These are phyloP conservation scores for Brachirus orientalis DNA, from an alignment of 2,113 vertebrate species.

Conservation along the genomic window DNA sequence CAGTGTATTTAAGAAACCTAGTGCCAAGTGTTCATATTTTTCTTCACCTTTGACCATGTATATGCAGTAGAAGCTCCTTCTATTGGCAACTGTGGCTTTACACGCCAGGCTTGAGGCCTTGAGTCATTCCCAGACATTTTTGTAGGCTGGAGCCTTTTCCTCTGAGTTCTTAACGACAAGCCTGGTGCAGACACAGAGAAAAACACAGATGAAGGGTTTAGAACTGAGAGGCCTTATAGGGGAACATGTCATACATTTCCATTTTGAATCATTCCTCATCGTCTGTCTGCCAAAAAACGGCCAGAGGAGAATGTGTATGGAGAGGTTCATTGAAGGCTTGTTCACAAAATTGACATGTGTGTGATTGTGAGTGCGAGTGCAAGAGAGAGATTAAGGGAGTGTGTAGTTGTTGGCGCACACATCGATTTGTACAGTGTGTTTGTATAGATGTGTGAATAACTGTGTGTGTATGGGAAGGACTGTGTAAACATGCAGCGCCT, in stretches of 20 bases:
- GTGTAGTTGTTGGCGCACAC: slow-evolving; percentile 50
- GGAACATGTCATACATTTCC: slow-evolving; percentile 76
- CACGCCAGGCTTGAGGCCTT: slow-evolving; percentile 58
- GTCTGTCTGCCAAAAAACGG: slow-evolving; percentile 76
- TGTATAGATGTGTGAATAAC: slow-evolving; percentile 73
- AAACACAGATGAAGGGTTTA: slow-evolving; percentile 70
- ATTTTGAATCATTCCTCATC: slow-evolving; percentile 76
- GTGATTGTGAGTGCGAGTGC: slow-evolving; percentile 51
- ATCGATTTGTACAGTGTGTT: slow-evolving; percentile 79
- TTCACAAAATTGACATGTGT: slow-evolving; percentile 74
- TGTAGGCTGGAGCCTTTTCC: slow-evolving; percentile 41
- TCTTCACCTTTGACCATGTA: slow-evolving; percentile 72
- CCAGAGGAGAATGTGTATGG: slow-evolving; percentile 76
- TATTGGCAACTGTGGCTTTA: slow-evolving; percentile 65
- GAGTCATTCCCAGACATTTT: slow-evolving; percentile 60
- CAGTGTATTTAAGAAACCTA: slow-evolving; percentile 68
- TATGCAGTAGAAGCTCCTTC: slow-evolving; percentile 77
- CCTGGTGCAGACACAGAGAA: slow-evolving; percentile 63
- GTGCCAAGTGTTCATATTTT: slow-evolving; percentile 79
- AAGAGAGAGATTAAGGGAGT: slow-evolving; percentile 46
- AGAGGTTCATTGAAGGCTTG: slow-evolving; percentile 74
- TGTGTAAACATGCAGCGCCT: slow-evolving; percentile 51
- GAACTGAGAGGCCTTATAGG: slow-evolving; percentile 83
- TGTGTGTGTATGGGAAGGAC: slow-evolving; percentile 46
- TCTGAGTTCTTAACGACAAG: slow-evolving; percentile 50